These are phyloP conservation scores for Austrofundulus limnaeus DNA, from an alignment of 2,113 vertebrate species.

Conservation along the genomic window DNA sequence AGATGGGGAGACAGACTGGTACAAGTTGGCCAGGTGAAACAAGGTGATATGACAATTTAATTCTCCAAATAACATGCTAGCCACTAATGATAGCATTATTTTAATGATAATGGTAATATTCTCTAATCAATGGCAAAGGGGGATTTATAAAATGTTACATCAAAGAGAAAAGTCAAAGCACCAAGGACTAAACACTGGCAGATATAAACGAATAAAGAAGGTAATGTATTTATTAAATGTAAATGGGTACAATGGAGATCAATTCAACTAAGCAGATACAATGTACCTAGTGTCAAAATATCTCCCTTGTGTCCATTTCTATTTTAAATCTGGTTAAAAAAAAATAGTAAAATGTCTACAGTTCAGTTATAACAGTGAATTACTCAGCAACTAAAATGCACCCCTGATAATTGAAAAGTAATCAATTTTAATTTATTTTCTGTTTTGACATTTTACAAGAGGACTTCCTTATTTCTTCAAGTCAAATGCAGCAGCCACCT, in stretches of 20 bases:
- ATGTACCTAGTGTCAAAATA: background rate
- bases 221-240: conserved; percentile 14
- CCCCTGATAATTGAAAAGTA: conserved; percentile 5
- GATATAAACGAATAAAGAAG: conserved; percentile 36
- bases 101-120: conserved; percentile 57
- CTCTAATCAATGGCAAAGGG: conserved; percentile 43
- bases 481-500: conserved; percentile 51
- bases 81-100: conserved; percentile 66
- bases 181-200: conserved; percentile 46
- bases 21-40: conserved; percentile 64
- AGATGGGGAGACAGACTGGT: conserved; percentile 35
- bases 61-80: conserved; percentile 68
- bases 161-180: conserved; percentile 53
- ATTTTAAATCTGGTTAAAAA: conserved; percentile 12
- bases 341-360: background rate
- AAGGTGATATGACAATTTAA: conserved; percentile 70
- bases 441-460: conserved; percentile 44
- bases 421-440: conserved; percentile 40
- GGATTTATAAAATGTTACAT: conserved; percentile 47
- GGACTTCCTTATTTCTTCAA: conserved; percentile 50
- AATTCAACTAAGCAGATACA: conserved; percentile 11
- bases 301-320: background rate
- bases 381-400: background rate
- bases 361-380: background rate
- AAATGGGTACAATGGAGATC: background rate